Conservation (phyloP, 1,140 invertebrate species). For the Cecropterus lyciades region DNA sequence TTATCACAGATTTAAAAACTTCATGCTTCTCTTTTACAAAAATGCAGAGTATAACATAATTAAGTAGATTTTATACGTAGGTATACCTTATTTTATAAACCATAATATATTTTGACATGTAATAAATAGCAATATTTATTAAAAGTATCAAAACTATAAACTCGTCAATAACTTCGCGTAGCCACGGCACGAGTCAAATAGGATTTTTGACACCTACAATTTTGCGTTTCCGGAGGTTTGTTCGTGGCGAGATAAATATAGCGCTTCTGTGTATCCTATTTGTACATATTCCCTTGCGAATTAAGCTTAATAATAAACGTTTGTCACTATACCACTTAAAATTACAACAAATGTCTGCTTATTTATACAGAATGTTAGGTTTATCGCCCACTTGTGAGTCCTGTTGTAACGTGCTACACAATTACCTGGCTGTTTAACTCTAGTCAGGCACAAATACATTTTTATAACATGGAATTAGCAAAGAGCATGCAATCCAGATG, state of each 20-base stretch:
- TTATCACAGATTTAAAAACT: too few relatives aligned
- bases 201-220: slow-evolving; percentile 76
- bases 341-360: neutral
- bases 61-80: too few relatives aligned
- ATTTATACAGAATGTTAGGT: neutral
- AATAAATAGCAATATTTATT: neutral
- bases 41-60: too few relatives aligned
- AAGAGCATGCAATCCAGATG: too few relatives aligned
- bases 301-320: slow-evolving; percentile 10
- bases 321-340: neutral
- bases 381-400: neutral
- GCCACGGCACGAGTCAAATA: slow-evolving; percentile 63
- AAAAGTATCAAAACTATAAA: slow-evolving; percentile 45
- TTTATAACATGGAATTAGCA: too few relatives aligned
- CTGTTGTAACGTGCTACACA: too few relatives aligned
- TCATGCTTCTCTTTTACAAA: too few relatives aligned
- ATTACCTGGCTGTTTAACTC: too few relatives aligned
- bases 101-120: too few relatives aligned
- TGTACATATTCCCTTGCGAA: slow-evolving; percentile 31
- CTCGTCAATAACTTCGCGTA: slow-evolving; percentile 25
- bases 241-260: slow-evolving; percentile 54
- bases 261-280: slow-evolving; percentile 19
- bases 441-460: too few relatives aligned
- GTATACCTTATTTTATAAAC: too few relatives aligned
- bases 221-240: slow-evolving; percentile 72